phyloP scores from a whole-genome alignment of 2,888 invertebrate species.

The Apantesis nais region DNA sequence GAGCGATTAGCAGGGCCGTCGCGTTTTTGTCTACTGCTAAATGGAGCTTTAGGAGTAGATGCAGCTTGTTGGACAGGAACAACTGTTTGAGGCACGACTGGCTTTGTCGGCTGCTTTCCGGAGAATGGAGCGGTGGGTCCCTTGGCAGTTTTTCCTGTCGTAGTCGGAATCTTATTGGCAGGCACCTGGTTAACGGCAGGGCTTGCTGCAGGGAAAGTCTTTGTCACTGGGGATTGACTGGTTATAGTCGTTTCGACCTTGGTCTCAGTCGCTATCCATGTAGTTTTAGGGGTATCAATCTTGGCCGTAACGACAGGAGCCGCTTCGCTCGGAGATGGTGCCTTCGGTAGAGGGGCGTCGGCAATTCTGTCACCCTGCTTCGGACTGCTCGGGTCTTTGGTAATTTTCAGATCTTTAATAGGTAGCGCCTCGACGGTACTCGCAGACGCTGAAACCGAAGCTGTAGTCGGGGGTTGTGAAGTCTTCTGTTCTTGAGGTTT shows the following conservation, averaged over 20 bases:
- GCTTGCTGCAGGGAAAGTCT: conserved; percentile 65
- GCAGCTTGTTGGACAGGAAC: conserved; percentile 78
- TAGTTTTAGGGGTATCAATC: conserved; percentile 66
- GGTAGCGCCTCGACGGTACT: conserved; percentile 69
- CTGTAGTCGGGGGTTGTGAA: conserved; percentile 55
- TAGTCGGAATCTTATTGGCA: conserved; percentile 64
- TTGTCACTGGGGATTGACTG: conserved; percentile 52
- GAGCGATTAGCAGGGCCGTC: conserved; percentile 73
- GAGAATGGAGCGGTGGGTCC: conserved; percentile 81
- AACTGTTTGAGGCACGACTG: conserved; percentile 75
- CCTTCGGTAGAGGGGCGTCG: conserved; percentile 57
- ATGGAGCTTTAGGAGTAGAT: conserved; percentile 77
- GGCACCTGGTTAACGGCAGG: conserved; percentile 56
- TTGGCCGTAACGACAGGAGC: conserved; percentile 57
- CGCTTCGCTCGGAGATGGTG: conserved; percentile 62
- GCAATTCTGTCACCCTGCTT: conserved; percentile 66
- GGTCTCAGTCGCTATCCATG: conserved; percentile 66
- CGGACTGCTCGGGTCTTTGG: conserved; percentile 70
- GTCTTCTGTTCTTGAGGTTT: conserved; percentile 66
- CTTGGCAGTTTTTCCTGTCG: conserved; percentile 66
- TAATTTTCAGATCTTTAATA: conserved; percentile 78
- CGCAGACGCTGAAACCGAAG: conserved; percentile 53
- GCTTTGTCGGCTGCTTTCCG: conserved; percentile 75
- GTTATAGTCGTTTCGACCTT: conserved; percentile 46
- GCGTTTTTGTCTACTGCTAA: conserved; percentile 79